Conservation (phyloP, 1,140 invertebrate genomes). For the Tigriopus japonicus region DNA sequence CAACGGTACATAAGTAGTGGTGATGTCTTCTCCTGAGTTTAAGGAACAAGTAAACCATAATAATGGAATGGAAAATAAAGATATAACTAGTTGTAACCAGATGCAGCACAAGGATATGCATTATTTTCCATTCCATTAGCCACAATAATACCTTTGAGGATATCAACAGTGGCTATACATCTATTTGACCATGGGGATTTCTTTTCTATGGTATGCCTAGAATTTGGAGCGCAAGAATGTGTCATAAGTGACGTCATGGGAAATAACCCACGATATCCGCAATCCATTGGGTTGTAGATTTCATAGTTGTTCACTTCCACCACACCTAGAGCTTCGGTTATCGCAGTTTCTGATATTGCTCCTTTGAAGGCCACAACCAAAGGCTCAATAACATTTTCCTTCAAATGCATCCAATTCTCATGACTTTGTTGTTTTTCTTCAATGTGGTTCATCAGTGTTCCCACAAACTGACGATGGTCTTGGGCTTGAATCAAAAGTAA, state of each 20-base stretch:
- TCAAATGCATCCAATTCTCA: background rate
- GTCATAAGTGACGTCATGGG: background rate
- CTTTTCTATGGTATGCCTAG: too few species aligned
- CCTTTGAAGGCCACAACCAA: background rate
- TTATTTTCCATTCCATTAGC: too few species aligned
- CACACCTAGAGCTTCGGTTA: background rate
- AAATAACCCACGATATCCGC: background rate
- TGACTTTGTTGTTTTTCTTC: background rate
- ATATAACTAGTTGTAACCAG: too few species aligned
- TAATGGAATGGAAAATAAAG: too few species aligned
- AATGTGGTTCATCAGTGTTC: background rate
- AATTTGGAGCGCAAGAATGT: background rate
- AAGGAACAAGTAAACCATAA: too few species aligned
- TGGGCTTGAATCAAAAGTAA: too few species aligned
- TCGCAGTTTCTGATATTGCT: background rate
- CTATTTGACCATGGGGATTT: too few species aligned
- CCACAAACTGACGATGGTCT: background rate
- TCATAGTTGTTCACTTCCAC: background rate
- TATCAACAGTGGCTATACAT: too few species aligned
- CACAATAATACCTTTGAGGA: too few species aligned
- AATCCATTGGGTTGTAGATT: background rate
- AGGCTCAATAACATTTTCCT: background rate
- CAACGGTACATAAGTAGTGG: background rate
- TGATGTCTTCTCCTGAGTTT: background rate
- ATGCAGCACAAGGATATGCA: too few species aligned